These are phyloP conservation scores for Mus musculus DNA, from an alignment of 2,113 vertebrate genomes.

Conservation along the genomic window DNA sequence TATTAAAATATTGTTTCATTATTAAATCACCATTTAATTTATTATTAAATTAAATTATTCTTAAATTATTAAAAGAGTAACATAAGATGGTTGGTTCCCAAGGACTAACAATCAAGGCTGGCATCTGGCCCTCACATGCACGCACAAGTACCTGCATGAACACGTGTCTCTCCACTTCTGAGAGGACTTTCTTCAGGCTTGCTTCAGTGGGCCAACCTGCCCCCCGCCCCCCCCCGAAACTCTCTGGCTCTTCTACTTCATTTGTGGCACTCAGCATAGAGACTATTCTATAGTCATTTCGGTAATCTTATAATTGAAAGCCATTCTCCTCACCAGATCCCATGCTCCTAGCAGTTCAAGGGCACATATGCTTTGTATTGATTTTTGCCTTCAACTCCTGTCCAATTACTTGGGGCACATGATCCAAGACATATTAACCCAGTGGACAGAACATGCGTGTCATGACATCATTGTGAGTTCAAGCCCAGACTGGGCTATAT, in stretches of 20 bases:
- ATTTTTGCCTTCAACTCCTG: neutral
- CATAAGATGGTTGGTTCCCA: neutral
- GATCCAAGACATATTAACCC: neutral
- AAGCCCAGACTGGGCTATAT: neutral
- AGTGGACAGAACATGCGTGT: fast-evolving
- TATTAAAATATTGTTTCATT: neutral
- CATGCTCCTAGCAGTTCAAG: neutral
- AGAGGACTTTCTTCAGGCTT: neutral
- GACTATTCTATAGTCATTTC: neutral
- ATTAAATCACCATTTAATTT: too few relatives aligned
- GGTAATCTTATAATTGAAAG: constrained; percentile 5
- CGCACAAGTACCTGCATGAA: neutral
- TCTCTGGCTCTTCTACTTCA: fast-evolving
- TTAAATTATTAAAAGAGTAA: too few relatives aligned
- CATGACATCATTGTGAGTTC: neutral
- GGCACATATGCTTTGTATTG: neutral
- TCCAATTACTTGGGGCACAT: neutral
- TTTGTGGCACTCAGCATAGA: neutral
- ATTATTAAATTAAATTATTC: too few relatives aligned
- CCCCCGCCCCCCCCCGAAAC: fast-evolving
- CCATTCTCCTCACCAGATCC: neutral
- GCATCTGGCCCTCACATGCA: neutral
- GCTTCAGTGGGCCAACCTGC: neutral
- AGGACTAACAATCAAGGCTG: neutral
- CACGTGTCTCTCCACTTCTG: neutral